Conservation (phyloP, 2,888 invertebrate species). For the Caenorhabditis sp. region DNA sequence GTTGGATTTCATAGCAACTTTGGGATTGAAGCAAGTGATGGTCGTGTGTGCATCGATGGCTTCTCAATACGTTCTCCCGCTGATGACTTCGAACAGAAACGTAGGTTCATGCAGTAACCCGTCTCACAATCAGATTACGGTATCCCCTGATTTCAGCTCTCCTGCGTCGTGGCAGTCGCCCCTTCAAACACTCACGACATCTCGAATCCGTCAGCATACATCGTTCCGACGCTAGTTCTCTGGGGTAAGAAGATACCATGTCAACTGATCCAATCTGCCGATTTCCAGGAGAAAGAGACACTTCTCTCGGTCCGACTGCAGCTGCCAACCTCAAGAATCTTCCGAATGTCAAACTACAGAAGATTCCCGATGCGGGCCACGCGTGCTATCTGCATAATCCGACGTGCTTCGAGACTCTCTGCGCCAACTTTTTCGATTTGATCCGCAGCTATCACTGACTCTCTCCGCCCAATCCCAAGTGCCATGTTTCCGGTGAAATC, state of each 20-base stretch:
- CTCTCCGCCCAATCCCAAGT: slow-evolving; percentile 2
- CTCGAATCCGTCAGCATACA: slow-evolving; percentile 54
- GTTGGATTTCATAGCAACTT: slow-evolving; percentile 62
- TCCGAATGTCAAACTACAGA: slow-evolving; percentile 66
- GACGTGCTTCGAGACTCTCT: slow-evolving; percentile 65
- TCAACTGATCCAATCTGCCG: not conserved
- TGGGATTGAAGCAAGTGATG: slow-evolving; percentile 70
- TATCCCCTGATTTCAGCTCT: slow-evolving; percentile 60
- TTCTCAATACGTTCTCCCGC: slow-evolving; percentile 71
- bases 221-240: slow-evolving; percentile 69
- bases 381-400: slow-evolving; percentile 75
- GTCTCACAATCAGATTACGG: too few species aligned
- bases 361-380: slow-evolving; percentile 70
- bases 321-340: slow-evolving; percentile 70
- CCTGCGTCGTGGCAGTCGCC: slow-evolving; percentile 72
- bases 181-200: slow-evolving; percentile 74
- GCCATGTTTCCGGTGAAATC: slow-evolving; percentile 51
- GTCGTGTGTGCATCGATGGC: slow-evolving; percentile 73
- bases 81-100: slow-evolving; percentile 59
- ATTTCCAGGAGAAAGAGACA: slow-evolving; percentile 68
- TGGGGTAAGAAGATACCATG: slow-evolving; percentile 61
- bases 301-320: slow-evolving; percentile 71
- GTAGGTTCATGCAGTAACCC: too few species aligned
- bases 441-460: slow-evolving; percentile 69
- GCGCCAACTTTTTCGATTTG: slow-evolving; percentile 73